Base-by-base conservation (phyloP, 2,888 invertebrate species). In the Philhelius pedissequus region DNA sequence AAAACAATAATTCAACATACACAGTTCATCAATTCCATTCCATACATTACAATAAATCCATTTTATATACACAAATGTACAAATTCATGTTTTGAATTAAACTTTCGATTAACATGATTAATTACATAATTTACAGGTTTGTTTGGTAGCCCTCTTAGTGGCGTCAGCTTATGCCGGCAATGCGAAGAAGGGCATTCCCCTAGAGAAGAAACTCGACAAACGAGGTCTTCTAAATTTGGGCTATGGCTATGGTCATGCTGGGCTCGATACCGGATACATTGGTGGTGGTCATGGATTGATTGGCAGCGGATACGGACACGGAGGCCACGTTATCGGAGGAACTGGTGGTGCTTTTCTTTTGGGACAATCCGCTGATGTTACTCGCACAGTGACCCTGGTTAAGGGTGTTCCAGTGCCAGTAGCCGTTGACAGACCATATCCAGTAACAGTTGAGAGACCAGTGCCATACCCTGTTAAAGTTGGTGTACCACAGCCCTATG, bases 191-290 rank as follows among this genome's bases (percentile, higher is more conserved):
- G 93, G 93, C 88, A 93, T 93, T 88, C 93, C 94, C 73, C 91
- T 94, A 87, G 95, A 95, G 86, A 96, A 96, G 93, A 96, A 96
- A 91, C 93, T 96, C 91, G 95, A 96, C 92, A 96, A 96, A 92
- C 95, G 96, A 88, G 96, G 96, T 87, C 94, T 96, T 88, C 93
- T 96, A 79, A 94, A 95, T 90, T 93, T 96, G 89, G 96, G 96
- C 88, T 96, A 96, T 88, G 96, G 96, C 70, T 96, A 96, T 91
- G 96, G 95, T 80, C 93, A 94, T 89, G 94, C 94, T 88, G 96
- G 96, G 87, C 94, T 95, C 86, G 95, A 96, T 89, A 91, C 95
- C 86, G 96, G 96, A 62, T 94, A 95, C 90, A 92, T 95, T 88
- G 95, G 95, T 69, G 94, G 94, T 35, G 93, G 93, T 60, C 93